Base-by-base conservation (phyloP, 2,888 invertebrate species). In the Lampropteryx suffumata region DNA sequence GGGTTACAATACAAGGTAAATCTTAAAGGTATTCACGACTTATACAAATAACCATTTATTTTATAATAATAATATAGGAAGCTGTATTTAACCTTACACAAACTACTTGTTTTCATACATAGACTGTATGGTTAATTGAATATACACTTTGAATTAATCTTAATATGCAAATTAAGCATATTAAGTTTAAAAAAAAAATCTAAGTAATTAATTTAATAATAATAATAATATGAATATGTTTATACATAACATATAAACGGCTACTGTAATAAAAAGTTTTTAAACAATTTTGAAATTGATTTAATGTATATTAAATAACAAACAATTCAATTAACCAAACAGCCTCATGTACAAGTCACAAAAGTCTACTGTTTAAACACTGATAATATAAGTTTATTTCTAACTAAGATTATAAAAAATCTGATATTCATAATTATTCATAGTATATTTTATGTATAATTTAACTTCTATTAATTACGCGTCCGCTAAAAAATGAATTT, bases 381-480 rank as follows among this genome's bases (percentile, higher is more conserved):
- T 52, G 73, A 68, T 74, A 17, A 79, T 66, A 80, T 68, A 76
- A 76, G 69, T 65, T 69, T 76, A 75, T 73, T 67, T 57, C 71
- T 76, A 77, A 62, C 57, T 55, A 61, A 65, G 65, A 59, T 44
- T 50, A 64, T 77, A 76, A 60, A 76, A 78, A 71, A 74, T 74
- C 67, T 42, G 39, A 48, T 46, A 44, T 41, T 11, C 26, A 53
- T 50, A 56, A 41, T 44, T 44, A 57, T 36, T 7, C 24, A 32
- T 43, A 53, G 61, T 64, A 61, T 68, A 61, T 61, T 27, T 59
- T 58, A 49, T 62, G 52, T 71, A 68, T 64, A 73, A 63, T 65
- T 79, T 84, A 82, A 74, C 76, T 65, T 65, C 79, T 81, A 80
- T 66, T 56, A 65, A 61, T n/a, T 37, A 59, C 46, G 65, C 67